Percentiles rank a stretch among this genome's conserved stretches.
phyloP scores from a whole-genome alignment of 2,113 vertebrate genomes.

The Platysteira castanea region DNA sequence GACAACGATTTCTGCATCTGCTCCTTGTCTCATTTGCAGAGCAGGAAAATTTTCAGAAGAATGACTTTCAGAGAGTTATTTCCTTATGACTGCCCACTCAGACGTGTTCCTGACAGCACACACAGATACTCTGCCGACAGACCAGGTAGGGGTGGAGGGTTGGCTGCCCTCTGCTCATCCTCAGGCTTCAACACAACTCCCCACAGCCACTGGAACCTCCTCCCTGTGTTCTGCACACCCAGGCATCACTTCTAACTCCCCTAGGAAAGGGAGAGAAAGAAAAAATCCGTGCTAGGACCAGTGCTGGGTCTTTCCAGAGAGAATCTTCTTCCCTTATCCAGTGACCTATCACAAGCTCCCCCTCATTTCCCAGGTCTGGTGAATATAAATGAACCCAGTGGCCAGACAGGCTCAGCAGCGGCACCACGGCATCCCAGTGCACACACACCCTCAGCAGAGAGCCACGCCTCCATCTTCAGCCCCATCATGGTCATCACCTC shows the following conservation, averaged over 20 bases:
- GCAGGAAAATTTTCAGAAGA: background rate
- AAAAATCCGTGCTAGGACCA: background rate
- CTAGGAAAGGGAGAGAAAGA: background rate
- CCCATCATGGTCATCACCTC: conserved; percentile 13
- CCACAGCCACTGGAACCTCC: background rate
- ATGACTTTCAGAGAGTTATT: background rate
- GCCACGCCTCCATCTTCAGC: background rate
- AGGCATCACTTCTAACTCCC: background rate
- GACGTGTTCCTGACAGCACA: background rate
- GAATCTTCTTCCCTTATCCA: background rate
- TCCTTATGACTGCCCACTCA: background rate
- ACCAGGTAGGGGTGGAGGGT: background rate
- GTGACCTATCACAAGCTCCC: background rate
- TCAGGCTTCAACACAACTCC: background rate
- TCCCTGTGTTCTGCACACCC: background rate
- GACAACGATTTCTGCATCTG: background rate
- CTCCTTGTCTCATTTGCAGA: background rate
- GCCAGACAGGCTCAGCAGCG: background rate
- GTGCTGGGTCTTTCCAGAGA: background rate
- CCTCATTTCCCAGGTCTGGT: background rate
- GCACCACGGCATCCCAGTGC: background rate
- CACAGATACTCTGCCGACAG: background rate
- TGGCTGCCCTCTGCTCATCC: background rate
- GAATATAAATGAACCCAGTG: background rate
- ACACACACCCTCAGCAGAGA: background rate